Base-by-base conservation (phyloP, 2,113 vertebrate species). In the Hippopotamus amphibius region DNA sequence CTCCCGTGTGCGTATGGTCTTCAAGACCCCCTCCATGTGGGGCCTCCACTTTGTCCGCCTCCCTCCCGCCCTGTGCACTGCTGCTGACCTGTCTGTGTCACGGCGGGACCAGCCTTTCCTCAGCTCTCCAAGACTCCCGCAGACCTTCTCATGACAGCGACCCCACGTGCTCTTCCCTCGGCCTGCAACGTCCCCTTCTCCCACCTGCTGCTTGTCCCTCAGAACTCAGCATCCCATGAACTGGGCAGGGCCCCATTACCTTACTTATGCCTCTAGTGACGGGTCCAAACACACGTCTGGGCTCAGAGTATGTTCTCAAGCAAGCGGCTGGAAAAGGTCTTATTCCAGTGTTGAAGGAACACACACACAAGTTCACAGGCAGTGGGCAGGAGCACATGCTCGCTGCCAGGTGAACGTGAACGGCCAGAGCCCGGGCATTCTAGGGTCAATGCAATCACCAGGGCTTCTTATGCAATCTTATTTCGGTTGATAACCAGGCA, bases 131-230 rank as follows among this genome's bases (percentile, higher is more conserved):
- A 3, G 15, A 30, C 2, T 15, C 15, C 71, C 16, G 2, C 13
- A 59, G 55, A 6, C 41, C 55, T 46, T 21, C 53, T n/a, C 11
- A 22, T 4, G 6, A 17, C 3, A 15, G 21, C 0, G 1, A 3
- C 57, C 7, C 2, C 9, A 4, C 3, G 14, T 0, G 0, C 21
- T 33, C 33, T 0, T 22, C 28, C 4, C 2, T 0, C 15, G 3
- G n/a, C n/a, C 74, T 6, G 15, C 30, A 46, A 16, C 0, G 46
- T 33, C 37, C 87, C 21, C n/a, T 33, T 5, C 12, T 22, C 22
- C 37, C 50, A 3, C 37, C 37, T 26, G 12, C 30, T 14, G 22
- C 22, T 22, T 12, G 41, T 28, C 84, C 41, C 46, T 15, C 26
- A 33, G 57, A 72, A 48, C 59, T 17, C 71, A 1, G 8, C 13